Evolutionary conservation across 2,797 vertebrate species (phyloP), one percentile per base, ranked within the genome.

Genomic region (Schizothorax lantsangensis): DNA sequence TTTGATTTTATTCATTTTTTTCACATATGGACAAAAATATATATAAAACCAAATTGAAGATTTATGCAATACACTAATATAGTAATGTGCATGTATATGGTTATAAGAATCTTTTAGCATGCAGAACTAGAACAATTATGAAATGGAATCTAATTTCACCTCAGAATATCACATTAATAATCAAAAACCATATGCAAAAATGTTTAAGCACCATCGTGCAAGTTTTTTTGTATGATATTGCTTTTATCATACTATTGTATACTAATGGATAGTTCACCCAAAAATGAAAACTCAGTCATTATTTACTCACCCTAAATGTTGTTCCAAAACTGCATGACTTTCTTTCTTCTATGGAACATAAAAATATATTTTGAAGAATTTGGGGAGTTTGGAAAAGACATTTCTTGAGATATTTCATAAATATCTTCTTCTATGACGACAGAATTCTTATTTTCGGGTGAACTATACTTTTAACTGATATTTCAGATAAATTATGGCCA

Each of bases 21-120:
- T 23, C 52, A 54, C 19, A 57, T 45, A 69, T 36, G 8, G 21
- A 19, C 23, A 57, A 26, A 62, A 36, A 45, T 49, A 47, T 74
- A 43, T 45, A 38, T 52, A 52, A 40, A 68, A 66, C 30, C 9
- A 66, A 64, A 66, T 26, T 4, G 38, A 74, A 72, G 62, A 74
- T 36, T 68, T 79, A 66, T 75, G 57, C 79, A 81, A 75, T 74
- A 40, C 54, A 66, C 79, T 23, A 26, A 81, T 78, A 72, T 68
- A 62, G 30, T 23, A 71, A 81, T 79, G 68, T 85, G 88, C 88
- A 88, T 88, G 89, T 75, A 62, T 85, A 73, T n/a, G 49, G 21
- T 72, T 49, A n/a, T 74, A 75, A 57, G 36, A 68, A 64, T 21
- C 68, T 59, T 68, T 66, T 62, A 84, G 89, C 89, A 88, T 90